Conservation (phyloP, 2,113 vertebrate genomes). For the Centropristis striata region DNA sequence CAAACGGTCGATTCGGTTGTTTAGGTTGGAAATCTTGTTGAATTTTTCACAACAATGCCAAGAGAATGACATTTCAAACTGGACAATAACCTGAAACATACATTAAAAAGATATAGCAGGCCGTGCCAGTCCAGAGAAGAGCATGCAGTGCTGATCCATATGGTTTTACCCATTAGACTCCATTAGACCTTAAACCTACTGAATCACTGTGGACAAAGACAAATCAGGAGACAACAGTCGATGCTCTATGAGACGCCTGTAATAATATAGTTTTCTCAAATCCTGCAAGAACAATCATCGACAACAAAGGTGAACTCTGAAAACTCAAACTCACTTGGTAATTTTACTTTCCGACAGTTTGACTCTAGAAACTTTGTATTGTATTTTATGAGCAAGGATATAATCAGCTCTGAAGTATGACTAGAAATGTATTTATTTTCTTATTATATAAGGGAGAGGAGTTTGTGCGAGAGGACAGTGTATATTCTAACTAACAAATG, state of each 20-base stretch:
- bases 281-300: neutral
- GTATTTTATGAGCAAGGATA: neutral
- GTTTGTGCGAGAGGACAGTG: neutral
- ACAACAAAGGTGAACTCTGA: neutral
- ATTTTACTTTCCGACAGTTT: neutral
- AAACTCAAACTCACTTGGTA: neutral
- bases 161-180: conserved; percentile 3
- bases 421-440: neutral
- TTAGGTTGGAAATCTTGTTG: too few relatives aligned
- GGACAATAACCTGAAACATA: conserved; percentile 24
- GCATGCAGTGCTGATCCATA: neutral
- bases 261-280: neutral
- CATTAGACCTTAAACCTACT: conserved; percentile 5
- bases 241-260: neutral
- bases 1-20: too few relatives aligned
- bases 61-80: neutral
- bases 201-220: neutral
- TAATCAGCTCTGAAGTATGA: conserved; percentile 1
- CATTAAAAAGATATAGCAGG: conserved; percentile 28
- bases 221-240: conserved; percentile 1
- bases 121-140: conserved; percentile 41
- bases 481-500: neutral
- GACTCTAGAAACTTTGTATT: neutral
- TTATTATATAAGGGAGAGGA: neutral
- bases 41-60: too few relatives aligned